Conservation (phyloP, 2,888 invertebrate genomes). For the Drosophila infuscata region DNA sequence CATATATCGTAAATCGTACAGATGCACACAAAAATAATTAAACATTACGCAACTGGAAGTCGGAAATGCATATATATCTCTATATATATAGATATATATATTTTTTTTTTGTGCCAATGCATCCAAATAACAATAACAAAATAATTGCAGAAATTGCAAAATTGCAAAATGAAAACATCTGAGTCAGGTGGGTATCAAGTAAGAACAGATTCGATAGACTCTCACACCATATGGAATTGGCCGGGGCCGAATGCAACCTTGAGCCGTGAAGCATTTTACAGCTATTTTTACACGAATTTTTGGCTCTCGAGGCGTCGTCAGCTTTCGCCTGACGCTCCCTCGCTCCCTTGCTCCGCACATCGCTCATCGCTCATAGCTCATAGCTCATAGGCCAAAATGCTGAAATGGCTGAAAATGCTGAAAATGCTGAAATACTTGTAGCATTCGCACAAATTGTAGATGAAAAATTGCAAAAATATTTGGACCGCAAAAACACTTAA, state of each 20-base stretch:
- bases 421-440: too few species aligned
- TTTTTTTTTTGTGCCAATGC: background rate
- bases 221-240: conserved; percentile 49
- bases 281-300: conserved; percentile 67
- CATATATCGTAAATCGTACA: background rate
- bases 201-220: background rate
- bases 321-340: background rate
- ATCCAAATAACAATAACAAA: conserved; percentile 20
- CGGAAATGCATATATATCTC: conserved; percentile 20
- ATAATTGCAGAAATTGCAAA: conserved; percentile 9
- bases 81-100: too few species aligned
- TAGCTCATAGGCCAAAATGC: conserved; percentile 40
- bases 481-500: conserved; percentile 63
- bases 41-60: conserved; percentile 20
- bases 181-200: conserved; percentile 3
- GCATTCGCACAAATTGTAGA: conserved; percentile 46
- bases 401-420: too few species aligned
- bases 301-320: conserved; percentile 17
- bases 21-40: background rate
- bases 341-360: too few species aligned
- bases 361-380: background rate
- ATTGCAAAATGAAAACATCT: background rate
- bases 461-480: conserved; percentile 67
- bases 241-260: conserved; percentile 43
- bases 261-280: conserved; percentile 60